phyloP scores from a whole-genome alignment of 2,888 invertebrate genomes.

The Syrista parreyssii region DNA sequence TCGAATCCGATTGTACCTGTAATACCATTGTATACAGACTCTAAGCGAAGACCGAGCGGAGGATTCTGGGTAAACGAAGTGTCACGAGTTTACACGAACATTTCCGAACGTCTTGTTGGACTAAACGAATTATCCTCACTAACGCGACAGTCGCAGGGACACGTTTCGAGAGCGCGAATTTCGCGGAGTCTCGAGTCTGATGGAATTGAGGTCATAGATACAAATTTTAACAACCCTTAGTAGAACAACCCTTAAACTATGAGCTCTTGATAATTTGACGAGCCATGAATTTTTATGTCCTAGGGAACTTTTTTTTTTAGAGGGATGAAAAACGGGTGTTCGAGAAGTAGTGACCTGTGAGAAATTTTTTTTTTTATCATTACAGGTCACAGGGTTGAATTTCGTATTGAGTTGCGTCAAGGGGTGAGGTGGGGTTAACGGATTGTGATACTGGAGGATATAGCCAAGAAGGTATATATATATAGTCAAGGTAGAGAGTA shows the following conservation, averaged over 20 bases:
- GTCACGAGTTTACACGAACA: neutral
- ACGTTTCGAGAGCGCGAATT: neutral
- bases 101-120: neutral
- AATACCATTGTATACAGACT: too few species aligned
- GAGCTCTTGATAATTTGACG: neutral
- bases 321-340: neutral
- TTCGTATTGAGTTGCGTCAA: neutral
- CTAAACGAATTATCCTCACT: neutral
- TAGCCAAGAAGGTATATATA: neutral
- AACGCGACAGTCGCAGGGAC: neutral
- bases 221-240: neutral
- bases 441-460: neutral
- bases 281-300: neutral
- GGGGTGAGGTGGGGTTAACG: neutral
- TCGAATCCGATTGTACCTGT: too few species aligned
- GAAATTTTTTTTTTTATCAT: neutral
- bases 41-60: too few species aligned
- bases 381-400: neutral
- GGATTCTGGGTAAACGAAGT: neutral
- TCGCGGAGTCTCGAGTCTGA: neutral
- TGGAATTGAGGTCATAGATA: neutral
- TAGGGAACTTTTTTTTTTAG: neutral
- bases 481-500: neutral
- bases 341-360: neutral
- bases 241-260: neutral